A percentile compares a stretch with the other conserved stretches of the same genome.
Conservation (phyloP, 2,888 invertebrate species). For the Creontiades dilutus region DNA sequence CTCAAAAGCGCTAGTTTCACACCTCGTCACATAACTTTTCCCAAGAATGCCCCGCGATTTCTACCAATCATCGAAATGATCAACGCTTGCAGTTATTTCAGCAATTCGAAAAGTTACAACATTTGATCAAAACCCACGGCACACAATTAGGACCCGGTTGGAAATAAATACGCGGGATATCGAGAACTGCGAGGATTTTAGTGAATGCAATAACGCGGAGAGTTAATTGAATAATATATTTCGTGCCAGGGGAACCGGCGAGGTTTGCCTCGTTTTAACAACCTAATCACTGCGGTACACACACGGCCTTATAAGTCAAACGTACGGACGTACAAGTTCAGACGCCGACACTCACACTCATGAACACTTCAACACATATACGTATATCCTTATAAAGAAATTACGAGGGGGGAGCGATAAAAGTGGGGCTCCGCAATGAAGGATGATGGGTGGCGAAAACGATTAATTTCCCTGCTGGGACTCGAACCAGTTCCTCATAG, state of each 20-base stretch:
- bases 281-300: constrained; percentile 17
- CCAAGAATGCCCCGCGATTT: no score
- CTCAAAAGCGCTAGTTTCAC: no score
- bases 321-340: background rate
- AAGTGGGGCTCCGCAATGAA: constrained; percentile 17
- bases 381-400: constrained; percentile 6
- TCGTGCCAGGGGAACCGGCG: background rate
- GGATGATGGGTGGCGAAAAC: background rate
- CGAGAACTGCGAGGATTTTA: background rate
- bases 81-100: no score
- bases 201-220: constrained; percentile 5
- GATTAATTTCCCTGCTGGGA: background rate
- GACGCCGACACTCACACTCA: background rate
- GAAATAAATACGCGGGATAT: background rate
- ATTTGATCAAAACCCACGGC: no score
- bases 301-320: background rate
- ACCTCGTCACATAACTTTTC: no score
- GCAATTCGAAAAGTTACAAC: no score
- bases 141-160: no score
- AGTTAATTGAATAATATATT: constrained; percentile 39
- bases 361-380: no score
- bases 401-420: background rate
- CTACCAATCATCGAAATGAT: no score
- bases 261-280: constrained; percentile 12
- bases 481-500: background rate